Evolutionary conservation across 1,140 invertebrate species (phyloP).

Genomic region (Lamellibrachia luymesi): DNA sequence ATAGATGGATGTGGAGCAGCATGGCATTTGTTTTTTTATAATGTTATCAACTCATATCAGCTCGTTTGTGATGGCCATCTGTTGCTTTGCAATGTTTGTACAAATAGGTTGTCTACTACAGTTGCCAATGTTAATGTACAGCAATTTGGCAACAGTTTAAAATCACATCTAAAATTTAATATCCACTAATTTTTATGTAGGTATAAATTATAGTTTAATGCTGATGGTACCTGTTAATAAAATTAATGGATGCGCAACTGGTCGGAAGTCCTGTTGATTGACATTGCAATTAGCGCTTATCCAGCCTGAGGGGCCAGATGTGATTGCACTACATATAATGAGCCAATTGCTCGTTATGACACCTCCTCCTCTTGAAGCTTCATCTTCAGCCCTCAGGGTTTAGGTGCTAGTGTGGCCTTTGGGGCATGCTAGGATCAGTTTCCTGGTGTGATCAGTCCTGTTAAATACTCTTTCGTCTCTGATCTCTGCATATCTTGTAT

Average conservation of each 20-base stretch:
- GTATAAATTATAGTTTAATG: neutral
- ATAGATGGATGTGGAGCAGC: too few relatives aligned
- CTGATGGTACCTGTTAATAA: neutral
- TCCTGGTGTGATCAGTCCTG: neutral
- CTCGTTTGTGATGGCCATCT: too few relatives aligned
- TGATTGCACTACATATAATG: neutral
- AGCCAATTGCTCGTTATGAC: neutral
- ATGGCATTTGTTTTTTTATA: too few relatives aligned
- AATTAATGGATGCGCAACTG: neutral
- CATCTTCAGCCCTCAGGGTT: neutral
- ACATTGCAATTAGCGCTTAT: neutral
- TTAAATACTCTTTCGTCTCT: neutral
- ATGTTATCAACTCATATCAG: too few relatives aligned
- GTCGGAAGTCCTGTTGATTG: neutral
- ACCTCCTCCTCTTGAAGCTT: neutral
- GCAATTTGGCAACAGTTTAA: too few relatives aligned
- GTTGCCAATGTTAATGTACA: too few relatives aligned
- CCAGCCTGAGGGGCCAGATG: neutral
- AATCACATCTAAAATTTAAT: too few relatives aligned
- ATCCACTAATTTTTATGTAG: neutral
- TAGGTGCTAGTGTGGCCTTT: neutral
- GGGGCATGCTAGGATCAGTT: neutral
- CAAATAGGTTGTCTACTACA: too few relatives aligned
- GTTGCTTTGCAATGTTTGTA: too few relatives aligned
- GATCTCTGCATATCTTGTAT: neutral